Conservation (phyloP, 2,797 vertebrate species). For the Nannoperca australis region DNA sequence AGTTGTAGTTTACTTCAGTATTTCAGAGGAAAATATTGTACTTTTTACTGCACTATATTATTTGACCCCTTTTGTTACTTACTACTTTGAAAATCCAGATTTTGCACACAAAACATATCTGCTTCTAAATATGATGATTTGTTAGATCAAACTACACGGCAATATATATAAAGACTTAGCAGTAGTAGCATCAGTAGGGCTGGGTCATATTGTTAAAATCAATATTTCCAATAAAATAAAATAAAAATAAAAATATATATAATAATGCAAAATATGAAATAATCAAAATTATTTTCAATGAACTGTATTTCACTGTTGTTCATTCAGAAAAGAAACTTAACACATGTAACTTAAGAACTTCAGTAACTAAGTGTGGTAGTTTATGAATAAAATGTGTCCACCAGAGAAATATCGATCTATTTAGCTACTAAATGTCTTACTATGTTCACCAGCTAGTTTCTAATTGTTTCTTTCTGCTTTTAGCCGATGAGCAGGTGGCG, state of each 20-base stretch:
- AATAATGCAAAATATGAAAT: not conserved
- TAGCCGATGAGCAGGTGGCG: not conserved
- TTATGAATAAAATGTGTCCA: not conserved
- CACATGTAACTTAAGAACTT: not conserved
- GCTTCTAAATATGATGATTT: not conserved
- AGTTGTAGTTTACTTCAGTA: not conserved
- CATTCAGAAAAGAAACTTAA: not conserved
- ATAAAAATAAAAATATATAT: too few relatives aligned
- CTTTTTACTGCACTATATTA: not conserved
- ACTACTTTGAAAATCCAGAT: not conserved
- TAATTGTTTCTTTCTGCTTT: not conserved
- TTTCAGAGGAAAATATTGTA: not conserved
- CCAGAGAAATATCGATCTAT: too few relatives aligned
- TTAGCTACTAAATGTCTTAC: not conserved
- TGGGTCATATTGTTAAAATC: not conserved
- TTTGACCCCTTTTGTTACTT: not conserved
- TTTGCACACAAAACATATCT: not conserved
- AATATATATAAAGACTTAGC: not conserved
- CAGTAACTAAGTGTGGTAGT: not conserved
- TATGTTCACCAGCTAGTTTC: not conserved
- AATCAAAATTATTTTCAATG: not conserved
- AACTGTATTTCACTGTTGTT: not conserved
- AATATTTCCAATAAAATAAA: not conserved
- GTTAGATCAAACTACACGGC: not conserved
- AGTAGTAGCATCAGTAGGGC: not conserved